These are phyloP conservation scores for Diogma glabrata DNA, from an alignment of 2,888 invertebrate genomes.

Conservation along the genomic window DNA sequence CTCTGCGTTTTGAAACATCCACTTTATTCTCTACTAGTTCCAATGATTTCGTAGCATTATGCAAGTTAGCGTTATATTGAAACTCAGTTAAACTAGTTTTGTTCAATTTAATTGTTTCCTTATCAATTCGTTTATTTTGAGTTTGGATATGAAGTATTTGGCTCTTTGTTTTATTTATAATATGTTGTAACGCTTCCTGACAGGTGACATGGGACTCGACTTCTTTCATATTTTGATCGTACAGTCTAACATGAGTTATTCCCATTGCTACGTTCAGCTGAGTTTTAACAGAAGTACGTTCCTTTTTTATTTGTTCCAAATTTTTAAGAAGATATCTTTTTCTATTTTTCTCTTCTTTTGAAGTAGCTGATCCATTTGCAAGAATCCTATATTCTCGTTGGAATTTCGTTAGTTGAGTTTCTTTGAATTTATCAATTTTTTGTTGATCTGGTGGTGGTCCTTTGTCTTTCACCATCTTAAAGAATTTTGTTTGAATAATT, in stretches of 20 bases:
- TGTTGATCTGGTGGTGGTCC: not conserved
- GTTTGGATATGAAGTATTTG: slow-evolving; percentile 28
- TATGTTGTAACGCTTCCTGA: slow-evolving; percentile 27
- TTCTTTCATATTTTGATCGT: slow-evolving; percentile 22
- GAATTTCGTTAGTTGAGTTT: slow-evolving; percentile 29
- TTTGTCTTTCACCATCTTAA: too few relatives aligned
- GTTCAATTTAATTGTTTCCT: slow-evolving; percentile 30
- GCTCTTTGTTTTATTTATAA: slow-evolving; percentile 28
- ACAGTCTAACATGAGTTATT: slow-evolving; percentile 24
- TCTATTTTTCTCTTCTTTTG: slow-evolving; percentile 27
- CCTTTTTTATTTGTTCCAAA: slow-evolving; percentile 24
- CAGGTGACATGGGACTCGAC: slow-evolving; percentile 30
- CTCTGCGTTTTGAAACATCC: slow-evolving; percentile 30
- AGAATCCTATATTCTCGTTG: slow-evolving; percentile 32
- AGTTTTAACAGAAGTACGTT: slow-evolving; percentile 28
- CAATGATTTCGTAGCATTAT: slow-evolving; percentile 25
- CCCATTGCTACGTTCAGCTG: slow-evolving; percentile 33
- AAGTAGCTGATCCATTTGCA: not conserved
- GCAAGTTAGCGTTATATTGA: slow-evolving; percentile 29
- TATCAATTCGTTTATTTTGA: slow-evolving; percentile 28
- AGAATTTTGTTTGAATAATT: too few relatives aligned
- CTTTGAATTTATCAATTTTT: slow-evolving; percentile 19
- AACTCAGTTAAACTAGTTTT: slow-evolving; percentile 30
- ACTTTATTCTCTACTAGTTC: slow-evolving; percentile 30
- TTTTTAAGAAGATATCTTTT: slow-evolving; percentile 27